These are phyloP conservation scores for Hemithea aestivaria DNA, from an alignment of 2,888 invertebrate species.

Conservation along the genomic window DNA sequence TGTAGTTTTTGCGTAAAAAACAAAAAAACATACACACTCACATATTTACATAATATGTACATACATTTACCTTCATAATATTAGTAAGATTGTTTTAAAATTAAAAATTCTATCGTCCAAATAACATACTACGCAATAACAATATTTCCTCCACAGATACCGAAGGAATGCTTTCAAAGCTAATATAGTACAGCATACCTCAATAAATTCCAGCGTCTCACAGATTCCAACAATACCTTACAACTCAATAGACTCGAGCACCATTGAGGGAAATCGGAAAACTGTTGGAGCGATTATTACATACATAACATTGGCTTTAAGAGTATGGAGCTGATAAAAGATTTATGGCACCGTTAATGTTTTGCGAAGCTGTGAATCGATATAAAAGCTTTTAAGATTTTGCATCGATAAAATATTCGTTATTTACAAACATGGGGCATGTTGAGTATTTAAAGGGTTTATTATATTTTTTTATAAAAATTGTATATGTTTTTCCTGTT, in stretches of 20 bases:
- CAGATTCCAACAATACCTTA: conserved; percentile 29
- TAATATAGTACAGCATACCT: conserved; percentile 16
- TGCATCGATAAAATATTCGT: neutral
- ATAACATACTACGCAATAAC: conserved; percentile 1
- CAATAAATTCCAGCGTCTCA: conserved; percentile 26
- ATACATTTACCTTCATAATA: too few relatives aligned
- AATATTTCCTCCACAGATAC: conserved; percentile 9
- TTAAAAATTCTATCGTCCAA: too few relatives aligned
- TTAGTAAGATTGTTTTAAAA: too few relatives aligned
- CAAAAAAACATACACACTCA: too few relatives aligned
- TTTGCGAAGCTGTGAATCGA: conserved; percentile 3
- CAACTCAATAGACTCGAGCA: conserved; percentile 32
- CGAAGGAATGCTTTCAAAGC: conserved; percentile 12
- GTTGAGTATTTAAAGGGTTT: too few relatives aligned
- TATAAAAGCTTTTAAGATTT: conserved; percentile 1
- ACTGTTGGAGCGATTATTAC: conserved; percentile 19
- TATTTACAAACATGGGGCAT: too few relatives aligned
- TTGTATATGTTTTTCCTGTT: too few relatives aligned
- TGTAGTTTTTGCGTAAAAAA: too few relatives aligned
- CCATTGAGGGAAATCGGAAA: conserved; percentile 32
- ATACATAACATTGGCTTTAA: conserved; percentile 14
- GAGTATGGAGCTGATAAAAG: conserved; percentile 12
- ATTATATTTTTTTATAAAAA: too few relatives aligned
- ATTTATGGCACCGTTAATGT: conserved; percentile 8
- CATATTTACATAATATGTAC: too few relatives aligned